Conservation (phyloP, 2,797 vertebrate species). For the Margarornis squamiger region DNA sequence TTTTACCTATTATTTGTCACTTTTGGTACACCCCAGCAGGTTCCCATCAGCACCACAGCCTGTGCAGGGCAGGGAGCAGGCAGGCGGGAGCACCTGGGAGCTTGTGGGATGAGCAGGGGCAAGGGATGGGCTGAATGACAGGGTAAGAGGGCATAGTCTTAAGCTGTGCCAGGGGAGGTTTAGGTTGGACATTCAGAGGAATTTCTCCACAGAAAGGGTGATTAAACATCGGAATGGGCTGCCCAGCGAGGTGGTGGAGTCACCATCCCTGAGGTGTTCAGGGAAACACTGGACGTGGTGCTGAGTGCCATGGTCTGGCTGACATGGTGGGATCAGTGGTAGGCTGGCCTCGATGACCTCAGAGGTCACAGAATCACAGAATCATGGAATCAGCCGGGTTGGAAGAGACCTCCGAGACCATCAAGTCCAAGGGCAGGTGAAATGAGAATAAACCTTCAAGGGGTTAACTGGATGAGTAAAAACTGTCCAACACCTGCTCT, state of each 20-base stretch:
- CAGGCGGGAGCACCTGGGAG: not conserved
- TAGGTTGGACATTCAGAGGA: not conserved
- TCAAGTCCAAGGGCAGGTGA: too few relatives aligned
- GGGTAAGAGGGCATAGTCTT: accelerated
- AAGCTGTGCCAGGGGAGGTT: accelerated
- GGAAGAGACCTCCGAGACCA: too few relatives aligned
- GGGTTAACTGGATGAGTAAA: too few relatives aligned
- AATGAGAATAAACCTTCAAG: too few relatives aligned
- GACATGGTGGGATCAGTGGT: accelerated
- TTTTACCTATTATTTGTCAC: not conserved
- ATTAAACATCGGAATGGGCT: not conserved
- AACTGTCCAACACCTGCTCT: too few relatives aligned
- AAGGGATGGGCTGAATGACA: not conserved
- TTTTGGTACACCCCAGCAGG: accelerated
- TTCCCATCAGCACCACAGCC: too few relatives aligned
- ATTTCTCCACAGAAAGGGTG: not conserved
- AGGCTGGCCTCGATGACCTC: not conserved
- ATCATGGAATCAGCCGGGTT: too few relatives aligned
- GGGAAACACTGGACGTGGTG: not conserved
- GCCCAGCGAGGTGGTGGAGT: not conserved
- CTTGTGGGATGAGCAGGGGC: accelerated
- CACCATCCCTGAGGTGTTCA: not conserved
- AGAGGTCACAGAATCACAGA: too few relatives aligned
- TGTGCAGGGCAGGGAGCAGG: accelerated
- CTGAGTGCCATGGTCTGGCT: accelerated